Evolutionary conservation across 1,140 invertebrate genomes (phyloP).

Genomic region (Himalopsyche phryganea): DNA sequence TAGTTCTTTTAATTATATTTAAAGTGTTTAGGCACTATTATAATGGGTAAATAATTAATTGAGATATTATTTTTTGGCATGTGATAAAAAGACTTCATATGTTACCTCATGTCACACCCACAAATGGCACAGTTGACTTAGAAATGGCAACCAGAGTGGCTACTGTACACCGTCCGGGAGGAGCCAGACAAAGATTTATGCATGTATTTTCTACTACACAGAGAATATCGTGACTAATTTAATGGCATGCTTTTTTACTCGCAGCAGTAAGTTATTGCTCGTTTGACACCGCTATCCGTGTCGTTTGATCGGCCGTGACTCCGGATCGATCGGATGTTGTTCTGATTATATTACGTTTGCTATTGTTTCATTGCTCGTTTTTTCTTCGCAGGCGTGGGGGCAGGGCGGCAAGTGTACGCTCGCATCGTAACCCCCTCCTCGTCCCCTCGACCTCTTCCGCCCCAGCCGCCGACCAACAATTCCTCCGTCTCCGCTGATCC

Average conservation of each 20-base stretch:
- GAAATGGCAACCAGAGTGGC: too few relatives aligned
- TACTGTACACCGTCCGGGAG: too few relatives aligned
- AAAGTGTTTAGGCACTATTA: too few relatives aligned
- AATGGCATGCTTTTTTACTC: background rate
- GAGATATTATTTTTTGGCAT: too few relatives aligned
- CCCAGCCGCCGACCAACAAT: background rate
- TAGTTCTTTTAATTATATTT: too few relatives aligned
- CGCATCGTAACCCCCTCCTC: conserved; percentile 3
- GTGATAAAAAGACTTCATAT: too few relatives aligned
- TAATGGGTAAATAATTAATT: too few relatives aligned
- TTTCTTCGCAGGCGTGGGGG: conserved; percentile 1
- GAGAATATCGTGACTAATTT: too few relatives aligned
- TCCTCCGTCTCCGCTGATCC: background rate
- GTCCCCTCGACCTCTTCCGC: background rate
- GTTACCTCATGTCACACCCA: too few relatives aligned
- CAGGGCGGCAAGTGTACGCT: conserved; percentile 12
- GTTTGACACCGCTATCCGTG: background rate
- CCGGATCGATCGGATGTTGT: background rate
- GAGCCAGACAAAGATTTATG: too few relatives aligned
- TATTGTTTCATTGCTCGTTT: background rate
- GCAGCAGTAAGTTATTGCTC: background rate
- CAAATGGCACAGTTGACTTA: too few relatives aligned
- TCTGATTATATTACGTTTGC: background rate
- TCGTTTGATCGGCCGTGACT: background rate
- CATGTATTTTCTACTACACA: too few relatives aligned